Evolutionary conservation across 2,888 invertebrate species (phyloP), one percentile per base, ranked within the genome.

Genomic region (Lamellibrachia columna): DNA sequence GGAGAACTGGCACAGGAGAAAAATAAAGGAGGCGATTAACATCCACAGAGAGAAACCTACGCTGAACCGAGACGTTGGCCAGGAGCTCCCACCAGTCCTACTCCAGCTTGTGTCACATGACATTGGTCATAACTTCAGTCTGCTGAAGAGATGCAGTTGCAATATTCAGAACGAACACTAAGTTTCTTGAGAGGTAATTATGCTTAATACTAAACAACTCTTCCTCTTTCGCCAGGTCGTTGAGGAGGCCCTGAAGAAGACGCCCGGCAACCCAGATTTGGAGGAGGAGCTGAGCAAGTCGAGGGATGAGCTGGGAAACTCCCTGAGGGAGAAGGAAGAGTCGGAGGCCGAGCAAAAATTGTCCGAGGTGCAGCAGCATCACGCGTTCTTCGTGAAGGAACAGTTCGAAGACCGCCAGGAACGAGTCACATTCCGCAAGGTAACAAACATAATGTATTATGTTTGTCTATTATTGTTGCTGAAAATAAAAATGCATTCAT

Each of bases 311-410:
- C 92, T 94, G 93, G 90, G 91, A 58, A 91, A 91, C n/a, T 93
- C 94, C 6, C 28, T 92, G 91, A 91, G 94, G 22, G 94, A 94
- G 93, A 94, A 94, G 92, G 94, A 94, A 53, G 94, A 94, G 92
- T 93, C 94, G 6, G 94, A 94, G 92, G 94, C 94, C 7, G 94
- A 94, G 90, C 94, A 94, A 92, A 94, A 93, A 90, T 92, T 94
- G 75, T 93, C 94, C 28, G 94, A 94, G 93, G 93, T 94, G 7
- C 94, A 94, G 92, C 94, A 94, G 93, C 94, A 94, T 53, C 94
- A 94, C 91, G 94, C 94, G 9, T 94, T 94, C 93, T 94, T 94
- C 92, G 93, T 94, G 53, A 94, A 94, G 93, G 94, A 94, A 92
- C 94, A 94, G 93, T 93, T 92, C 90, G 94, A 94, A 90, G 94